Base-by-base conservation (phyloP, 2,888 invertebrate species). In the Odontocolon sp. region DNA sequence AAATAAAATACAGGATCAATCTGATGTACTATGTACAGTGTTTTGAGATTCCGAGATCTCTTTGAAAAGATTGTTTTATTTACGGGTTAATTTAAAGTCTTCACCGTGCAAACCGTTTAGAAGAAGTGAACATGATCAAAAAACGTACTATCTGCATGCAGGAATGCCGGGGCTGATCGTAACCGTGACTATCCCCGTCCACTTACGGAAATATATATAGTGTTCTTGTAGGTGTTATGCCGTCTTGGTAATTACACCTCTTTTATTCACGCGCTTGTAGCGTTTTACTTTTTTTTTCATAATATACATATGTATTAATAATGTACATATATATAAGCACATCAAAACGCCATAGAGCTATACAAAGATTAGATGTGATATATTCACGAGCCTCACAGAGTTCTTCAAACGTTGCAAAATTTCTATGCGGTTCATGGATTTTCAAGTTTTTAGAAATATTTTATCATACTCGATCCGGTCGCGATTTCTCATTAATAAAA, bases 161-260 rank as follows among this genome's bases (percentile, higher is more conserved):
- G 31, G 69, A 69, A 69, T 40, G 69, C 40, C 14, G 21, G 21
- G 3, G 56, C 31, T 26, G 36, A 47, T 50, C 50, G 31, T 36
- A 47, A 69, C 61, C 69, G 40, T 69, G 52, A 61, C 59, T 61
- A 21, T 11, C 21, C 6, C 1, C 47, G 11, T 40, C 18, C 40
- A 23, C 31, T 61, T 61, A 52, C 8, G 52, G 40, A 40, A 26
- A 31, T 59, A 31, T 33, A 28, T 40, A 59, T 26, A 57, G 36
- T 57, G 16, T 50, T 59, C 38, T 52, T 40, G 57, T 47, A 59
- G 47, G 57, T 59, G 59, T 61, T 40, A 40, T 26, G 52, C 36
- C 52, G 52, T 40, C 69, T 52, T 28, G 52, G 40, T 69, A 69
- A 69, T 69, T 61, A 69, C 59, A 59, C 31, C 18, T 69, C 47